Evolutionary conservation across 2,113 vertebrate genomes (phyloP).

Genomic region (Raja brachyura): DNA sequence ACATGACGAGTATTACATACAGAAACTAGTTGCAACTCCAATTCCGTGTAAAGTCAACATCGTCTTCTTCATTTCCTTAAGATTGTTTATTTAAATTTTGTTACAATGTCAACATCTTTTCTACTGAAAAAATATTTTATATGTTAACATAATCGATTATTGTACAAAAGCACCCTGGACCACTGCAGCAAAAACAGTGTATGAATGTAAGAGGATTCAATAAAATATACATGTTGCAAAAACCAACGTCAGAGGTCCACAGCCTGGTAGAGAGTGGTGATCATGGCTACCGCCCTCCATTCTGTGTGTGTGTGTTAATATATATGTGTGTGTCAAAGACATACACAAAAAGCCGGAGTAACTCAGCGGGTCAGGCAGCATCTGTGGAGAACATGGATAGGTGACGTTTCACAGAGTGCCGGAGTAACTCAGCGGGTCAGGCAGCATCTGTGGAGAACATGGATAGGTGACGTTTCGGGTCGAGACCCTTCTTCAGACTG

Average conservation of each 20-base stretch:
- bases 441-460: too few relatives aligned
- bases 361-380: too few relatives aligned
- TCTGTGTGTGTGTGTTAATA: not conserved
- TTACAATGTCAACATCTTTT: conserved; percentile 37
- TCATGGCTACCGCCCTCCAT: not conserved
- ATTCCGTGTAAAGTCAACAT: conserved; percentile 36
- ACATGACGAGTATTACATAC: conserved; percentile 25
- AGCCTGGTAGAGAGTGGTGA: not conserved
- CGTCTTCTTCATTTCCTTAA: conserved; percentile 36
- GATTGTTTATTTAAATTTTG: conserved; percentile 38
- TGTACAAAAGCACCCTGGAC: conserved; percentile 37
- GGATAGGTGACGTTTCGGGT: too few relatives aligned
- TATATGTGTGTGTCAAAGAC: not conserved
- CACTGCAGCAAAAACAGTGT: conserved; percentile 38
- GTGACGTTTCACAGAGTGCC: too few relatives aligned
- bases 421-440: too few relatives aligned
- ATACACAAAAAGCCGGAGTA: too few relatives aligned
- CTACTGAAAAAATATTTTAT: conserved; percentile 38
- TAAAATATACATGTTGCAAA: conserved; percentile 38
- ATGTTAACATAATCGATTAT: conserved; percentile 39
- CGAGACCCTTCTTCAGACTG: too few relatives aligned
- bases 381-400: too few relatives aligned
- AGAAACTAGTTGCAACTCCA: conserved; percentile 35
- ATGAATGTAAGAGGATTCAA: conserved; percentile 38
- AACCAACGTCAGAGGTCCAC: conserved; percentile 4